Conservation (phyloP, 2,797 vertebrate species). For the Artibeus lituratus region DNA sequence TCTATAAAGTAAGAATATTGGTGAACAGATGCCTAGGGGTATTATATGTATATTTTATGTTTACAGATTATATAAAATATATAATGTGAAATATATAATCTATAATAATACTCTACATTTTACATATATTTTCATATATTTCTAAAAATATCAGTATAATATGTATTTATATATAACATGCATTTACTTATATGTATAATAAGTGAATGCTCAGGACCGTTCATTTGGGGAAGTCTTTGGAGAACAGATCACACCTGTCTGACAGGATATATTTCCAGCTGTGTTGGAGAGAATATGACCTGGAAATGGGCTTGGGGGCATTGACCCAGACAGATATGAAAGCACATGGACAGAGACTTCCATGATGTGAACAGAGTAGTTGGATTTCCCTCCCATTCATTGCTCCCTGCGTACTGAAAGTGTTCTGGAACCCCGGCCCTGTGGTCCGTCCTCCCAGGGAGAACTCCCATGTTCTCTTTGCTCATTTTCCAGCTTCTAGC, state of each 20-base stretch:
- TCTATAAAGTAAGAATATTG: neutral
- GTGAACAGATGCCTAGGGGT: neutral
- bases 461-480: accelerated
- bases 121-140: neutral
- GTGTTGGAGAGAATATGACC: neutral
- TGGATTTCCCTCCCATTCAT: neutral
- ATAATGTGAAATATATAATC: neutral
- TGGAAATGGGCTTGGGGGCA: neutral
- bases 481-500: neutral
- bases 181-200: neutral
- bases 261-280: neutral
- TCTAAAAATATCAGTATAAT: neutral
- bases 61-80: neutral
- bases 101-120: neutral
- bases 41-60: neutral
- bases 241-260: neutral
- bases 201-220: neutral
- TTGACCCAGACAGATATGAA: neutral
- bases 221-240: neutral
- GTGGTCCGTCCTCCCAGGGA: neutral
- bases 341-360: neutral
- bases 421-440: neutral
- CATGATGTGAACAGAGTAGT: neutral
- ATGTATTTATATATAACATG: neutral
- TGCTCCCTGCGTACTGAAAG: neutral